Conservation (phyloP, 2,888 invertebrate genomes). For the Tetanocera ferruginea region DNA sequence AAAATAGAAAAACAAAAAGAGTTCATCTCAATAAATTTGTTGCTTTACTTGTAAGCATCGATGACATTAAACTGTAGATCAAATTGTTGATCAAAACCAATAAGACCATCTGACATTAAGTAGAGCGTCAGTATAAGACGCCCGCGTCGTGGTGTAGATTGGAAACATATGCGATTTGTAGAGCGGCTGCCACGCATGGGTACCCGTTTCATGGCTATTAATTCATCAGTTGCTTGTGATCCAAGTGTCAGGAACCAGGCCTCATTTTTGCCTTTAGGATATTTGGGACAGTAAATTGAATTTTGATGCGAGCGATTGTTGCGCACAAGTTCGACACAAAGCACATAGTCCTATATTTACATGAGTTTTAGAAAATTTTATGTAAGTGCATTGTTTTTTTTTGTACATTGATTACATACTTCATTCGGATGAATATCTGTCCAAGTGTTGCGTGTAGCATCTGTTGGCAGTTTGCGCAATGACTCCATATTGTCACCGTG, state of each 20-base stretch:
- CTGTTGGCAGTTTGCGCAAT: constrained; percentile 65
- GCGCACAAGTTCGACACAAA: constrained; percentile 74
- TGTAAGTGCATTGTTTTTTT: not conserved
- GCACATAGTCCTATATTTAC: constrained; percentile 75
- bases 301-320: constrained; percentile 59
- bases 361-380: not conserved
- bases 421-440: constrained; percentile 77
- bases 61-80: constrained; percentile 73
- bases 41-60: constrained; percentile 48
- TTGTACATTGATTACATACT: constrained; percentile 60
- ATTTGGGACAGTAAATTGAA: constrained; percentile 85
- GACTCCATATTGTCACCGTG: constrained; percentile 63
- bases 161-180: constrained; percentile 74
- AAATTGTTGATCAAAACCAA: constrained; percentile 94
- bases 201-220: constrained; percentile 86
- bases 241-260: constrained; percentile 95
- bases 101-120: constrained; percentile 91
- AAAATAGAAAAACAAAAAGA: not conserved
- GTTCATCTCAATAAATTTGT: not conserved
- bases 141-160: constrained; percentile 77
- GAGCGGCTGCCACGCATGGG: constrained; percentile 71
- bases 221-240: constrained; percentile 77
- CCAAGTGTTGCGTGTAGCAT: constrained; percentile 71
- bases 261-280: constrained; percentile 94
- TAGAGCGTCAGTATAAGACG: constrained; percentile 84